Conservation (phyloP, 2,888 invertebrate species). For the Tachina fera region DNA sequence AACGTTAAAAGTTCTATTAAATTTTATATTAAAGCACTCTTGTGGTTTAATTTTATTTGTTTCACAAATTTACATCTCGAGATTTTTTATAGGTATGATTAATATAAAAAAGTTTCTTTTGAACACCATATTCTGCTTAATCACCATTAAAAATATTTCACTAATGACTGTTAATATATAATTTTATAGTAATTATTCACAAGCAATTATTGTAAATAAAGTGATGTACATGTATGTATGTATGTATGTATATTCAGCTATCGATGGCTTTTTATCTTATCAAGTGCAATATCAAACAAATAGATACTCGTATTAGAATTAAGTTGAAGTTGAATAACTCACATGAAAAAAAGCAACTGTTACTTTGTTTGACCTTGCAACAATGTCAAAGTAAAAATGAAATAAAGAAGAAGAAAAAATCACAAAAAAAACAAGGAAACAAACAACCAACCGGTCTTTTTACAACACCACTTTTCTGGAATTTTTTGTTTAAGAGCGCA, state of each 20-base stretch:
- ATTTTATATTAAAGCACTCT: too few species aligned
- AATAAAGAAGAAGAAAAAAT: not conserved
- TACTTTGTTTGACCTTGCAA: slow-evolving; percentile 37
- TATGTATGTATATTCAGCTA: not conserved
- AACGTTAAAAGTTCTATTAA: too few species aligned
- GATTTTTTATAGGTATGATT: not conserved
- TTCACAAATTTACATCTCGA: not conserved
- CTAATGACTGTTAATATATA: not conserved
- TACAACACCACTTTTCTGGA: slow-evolving; percentile 3
- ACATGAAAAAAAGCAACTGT: not conserved
- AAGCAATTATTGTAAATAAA: not conserved
- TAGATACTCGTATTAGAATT: not conserved
- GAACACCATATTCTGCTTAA: not conserved
- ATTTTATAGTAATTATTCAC: not conserved
- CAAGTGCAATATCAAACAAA: not conserved
- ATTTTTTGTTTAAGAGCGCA: slow-evolving; percentile 51
- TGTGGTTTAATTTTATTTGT: too few species aligned
- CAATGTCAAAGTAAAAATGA: slow-evolving; percentile 35
- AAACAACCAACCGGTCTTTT: slow-evolving; percentile 49
- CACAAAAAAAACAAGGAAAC: not conserved
- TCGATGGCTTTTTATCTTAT: slow-evolving; percentile 23
- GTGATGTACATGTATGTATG: too few species aligned
- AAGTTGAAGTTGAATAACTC: not conserved
- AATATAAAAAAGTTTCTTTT: not conserved
- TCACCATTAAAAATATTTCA: not conserved